Conservation (phyloP, 2,797 vertebrate species). For the Aulostomus chinensis region DNA sequence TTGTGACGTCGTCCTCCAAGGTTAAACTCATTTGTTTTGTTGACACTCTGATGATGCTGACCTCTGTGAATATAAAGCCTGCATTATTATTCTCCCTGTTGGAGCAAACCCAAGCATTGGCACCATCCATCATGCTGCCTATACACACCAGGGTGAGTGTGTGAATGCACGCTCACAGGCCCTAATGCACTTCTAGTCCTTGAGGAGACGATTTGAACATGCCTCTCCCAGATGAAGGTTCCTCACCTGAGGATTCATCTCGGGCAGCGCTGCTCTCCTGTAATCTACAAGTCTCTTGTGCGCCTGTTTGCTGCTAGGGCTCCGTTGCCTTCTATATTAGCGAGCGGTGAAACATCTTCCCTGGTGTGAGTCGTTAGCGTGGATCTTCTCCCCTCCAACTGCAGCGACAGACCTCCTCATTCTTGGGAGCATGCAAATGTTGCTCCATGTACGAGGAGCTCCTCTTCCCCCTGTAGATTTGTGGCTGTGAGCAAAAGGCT, state of each 20-base stretch:
- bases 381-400: constrained; percentile 17
- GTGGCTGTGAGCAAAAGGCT: constrained; percentile 34
- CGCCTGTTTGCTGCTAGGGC: constrained; percentile 33
- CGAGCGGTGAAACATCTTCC: constrained; percentile 29
- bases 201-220: constrained; percentile 36
- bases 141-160: constrained; percentile 22
- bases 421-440: constrained; percentile 26
- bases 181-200: constrained; percentile 45
- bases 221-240: constrained; percentile 32
- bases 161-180: constrained; percentile 18
- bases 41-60: constrained; percentile 52
- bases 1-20: constrained; percentile 51
- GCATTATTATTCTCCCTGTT: constrained; percentile 50
- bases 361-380: constrained; percentile 28
- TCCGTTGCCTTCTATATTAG: constrained; percentile 25
- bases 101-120: constrained; percentile 35
- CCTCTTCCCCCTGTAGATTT: constrained; percentile 6
- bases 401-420: constrained; percentile 25
- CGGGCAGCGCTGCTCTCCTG: constrained; percentile 23
- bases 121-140: constrained; percentile 60
- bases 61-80: constrained; percentile 58
- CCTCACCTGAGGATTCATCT: constrained; percentile 33
- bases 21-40: constrained; percentile 68
- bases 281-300: constrained; percentile 35
- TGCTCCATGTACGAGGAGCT: constrained; percentile 16